These are phyloP conservation scores for Parnassius smintheus DNA, from an alignment of 2,888 invertebrate species.

Conservation along the genomic window DNA sequence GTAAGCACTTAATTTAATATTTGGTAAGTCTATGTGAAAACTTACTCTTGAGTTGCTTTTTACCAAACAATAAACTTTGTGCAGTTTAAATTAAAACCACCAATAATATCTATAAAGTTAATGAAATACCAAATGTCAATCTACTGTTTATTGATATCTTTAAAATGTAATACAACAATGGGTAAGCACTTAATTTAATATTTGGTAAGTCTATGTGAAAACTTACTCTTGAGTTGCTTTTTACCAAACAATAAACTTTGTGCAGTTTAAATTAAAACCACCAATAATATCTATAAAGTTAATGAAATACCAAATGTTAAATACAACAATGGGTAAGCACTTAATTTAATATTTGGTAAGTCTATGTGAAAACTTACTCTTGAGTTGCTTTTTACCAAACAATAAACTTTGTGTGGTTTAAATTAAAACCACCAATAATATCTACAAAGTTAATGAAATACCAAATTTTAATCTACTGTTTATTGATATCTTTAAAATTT, in stretches of 20 bases:
- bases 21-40: background rate
- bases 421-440: background rate
- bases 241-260: background rate
- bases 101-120: slow-evolving; percentile 6
- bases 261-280: background rate
- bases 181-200: no score
- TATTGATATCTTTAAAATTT: slow-evolving; percentile 16
- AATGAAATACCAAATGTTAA: slow-evolving; percentile 12
- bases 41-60: background rate
- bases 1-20: no score
- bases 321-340: background rate
- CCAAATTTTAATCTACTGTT: slow-evolving; percentile 8
- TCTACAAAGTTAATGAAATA: slow-evolving; percentile 11
- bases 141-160: slow-evolving; percentile 14
- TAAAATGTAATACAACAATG: slow-evolving; percentile 16
- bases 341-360: no score
- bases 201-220: background rate
- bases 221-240: background rate
- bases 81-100: background rate
- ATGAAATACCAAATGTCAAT: slow-evolving; percentile 10
- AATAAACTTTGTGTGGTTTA: background rate
- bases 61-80: background rate
- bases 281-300: slow-evolving; percentile 2
- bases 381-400: background rate
- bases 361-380: background rate